These are phyloP conservation scores for Hemibagrus wyckioides DNA, from an alignment of 2,113 vertebrate genomes.

Conservation along the genomic window DNA sequence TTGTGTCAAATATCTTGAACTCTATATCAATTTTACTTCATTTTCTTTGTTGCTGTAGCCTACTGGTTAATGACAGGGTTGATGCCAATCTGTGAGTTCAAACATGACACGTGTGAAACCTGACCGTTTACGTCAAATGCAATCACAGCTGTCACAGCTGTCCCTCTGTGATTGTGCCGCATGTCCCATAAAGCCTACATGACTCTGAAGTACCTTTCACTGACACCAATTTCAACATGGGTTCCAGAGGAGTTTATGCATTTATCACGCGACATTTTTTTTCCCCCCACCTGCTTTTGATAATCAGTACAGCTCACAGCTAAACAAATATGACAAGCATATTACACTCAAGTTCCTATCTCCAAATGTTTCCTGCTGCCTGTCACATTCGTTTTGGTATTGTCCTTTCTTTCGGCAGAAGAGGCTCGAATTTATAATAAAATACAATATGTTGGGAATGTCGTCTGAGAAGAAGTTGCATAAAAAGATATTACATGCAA, in stretches of 20 bases:
- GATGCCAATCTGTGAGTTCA: slow-evolving; percentile 27
- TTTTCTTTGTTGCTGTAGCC: background rate
- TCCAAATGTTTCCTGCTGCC: slow-evolving; percentile 51
- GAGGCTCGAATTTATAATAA: slow-evolving; percentile 52
- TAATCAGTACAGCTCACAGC: slow-evolving; percentile 46
- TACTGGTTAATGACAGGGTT: slow-evolving; percentile 41
- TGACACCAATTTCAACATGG: slow-evolving; percentile 38
- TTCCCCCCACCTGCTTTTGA: slow-evolving; percentile 46
- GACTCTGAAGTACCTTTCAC: slow-evolving; percentile 36
- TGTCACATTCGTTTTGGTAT: slow-evolving; percentile 60
- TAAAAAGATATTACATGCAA: slow-evolving; percentile 51
- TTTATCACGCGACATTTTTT: slow-evolving; percentile 21
- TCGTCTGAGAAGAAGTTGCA: slow-evolving; percentile 41
- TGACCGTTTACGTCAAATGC: slow-evolving; percentile 60
- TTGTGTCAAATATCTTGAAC: slow-evolving; percentile 20
- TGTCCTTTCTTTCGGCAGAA: slow-evolving; percentile 38
- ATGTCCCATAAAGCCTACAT: slow-evolving; percentile 44
- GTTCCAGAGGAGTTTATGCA: slow-evolving; percentile 21
- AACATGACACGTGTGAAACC: slow-evolving; percentile 49
- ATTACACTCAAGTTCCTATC: slow-evolving; percentile 55
- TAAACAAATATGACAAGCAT: slow-evolving; percentile 65
- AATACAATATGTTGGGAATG: slow-evolving; percentile 48
- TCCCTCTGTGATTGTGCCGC: slow-evolving; percentile 15
- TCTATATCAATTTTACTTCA: background rate
- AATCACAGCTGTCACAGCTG: slow-evolving; percentile 50